Base-by-base conservation (phyloP, 2,888 invertebrate genomes). In the Cacoxenus indagator region DNA sequence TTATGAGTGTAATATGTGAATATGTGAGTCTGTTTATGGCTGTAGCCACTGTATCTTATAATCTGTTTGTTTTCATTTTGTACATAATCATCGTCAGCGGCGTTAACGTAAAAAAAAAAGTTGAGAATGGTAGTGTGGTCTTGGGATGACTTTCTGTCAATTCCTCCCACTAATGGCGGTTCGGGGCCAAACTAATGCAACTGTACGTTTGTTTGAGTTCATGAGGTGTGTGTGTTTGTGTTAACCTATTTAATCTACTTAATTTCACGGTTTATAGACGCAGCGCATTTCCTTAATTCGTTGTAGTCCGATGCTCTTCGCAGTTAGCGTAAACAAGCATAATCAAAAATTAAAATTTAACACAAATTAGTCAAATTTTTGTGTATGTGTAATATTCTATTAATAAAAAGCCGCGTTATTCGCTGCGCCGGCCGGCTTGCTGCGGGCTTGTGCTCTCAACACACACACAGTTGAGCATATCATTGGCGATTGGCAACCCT, bases 31-130 rank as follows among this genome's bases (percentile, higher is more conserved):
- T 43, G 6, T 37, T 22, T 22, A 2, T 29, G 4, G 31, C 9
- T 61, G 37, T 37, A 22, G n/a, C n/a, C 19, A n/a, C 19, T 22
- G 45, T 43, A 31, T 43, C 6, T 43, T 61, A 11, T 61, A 61
- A 2, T n/a, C 31, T 43, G 61, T 62, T 62, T 62, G 61, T 62
- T 62, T 62, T 62, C 45, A 62, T 62, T 62, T 62, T 62, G 61
- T 62, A 62, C 31, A 62, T 62, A 62, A 45, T 43, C 45, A 59
- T 62, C 59, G 17, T 62, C 11, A 43, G 43, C 43, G 59, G 31
- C 37, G 37, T 61, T 61, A 48, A 48, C 19, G 8, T n/a, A 19
- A 48, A 17, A n/a, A 48, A 9, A 48, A 48, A 19, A 48, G 19
- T 3, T n/a, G n/a, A n/a, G n/a, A 43, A 43, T n/a, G 11, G 45